phyloP scores from a whole-genome alignment of 2,113 vertebrate genomes.

The Poicephalus gulielmi region DNA sequence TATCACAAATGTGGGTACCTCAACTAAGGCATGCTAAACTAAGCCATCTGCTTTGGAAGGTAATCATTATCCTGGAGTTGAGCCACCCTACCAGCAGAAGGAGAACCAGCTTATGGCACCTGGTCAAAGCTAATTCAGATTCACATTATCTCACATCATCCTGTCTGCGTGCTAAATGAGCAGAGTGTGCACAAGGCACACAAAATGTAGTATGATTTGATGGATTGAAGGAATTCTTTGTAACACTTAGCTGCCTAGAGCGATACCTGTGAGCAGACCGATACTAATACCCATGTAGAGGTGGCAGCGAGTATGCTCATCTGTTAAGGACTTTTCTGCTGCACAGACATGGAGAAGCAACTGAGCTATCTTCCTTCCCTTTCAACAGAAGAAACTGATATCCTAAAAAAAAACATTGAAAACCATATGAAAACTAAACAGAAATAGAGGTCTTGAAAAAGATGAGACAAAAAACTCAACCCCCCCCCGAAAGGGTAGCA shows the following conservation, averaged over 20 bases:
- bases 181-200: background rate
- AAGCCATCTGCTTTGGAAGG: background rate
- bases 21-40: background rate
- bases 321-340: conserved; percentile 52
- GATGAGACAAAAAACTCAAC: background rate
- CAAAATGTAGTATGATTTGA: accelerated
- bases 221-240: background rate
- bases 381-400: conserved; percentile 60
- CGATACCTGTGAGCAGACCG: conserved; percentile 47
- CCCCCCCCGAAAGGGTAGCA: background rate
- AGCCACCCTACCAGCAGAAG: background rate
- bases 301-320: conserved; percentile 34
- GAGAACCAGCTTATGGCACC: background rate
- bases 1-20: background rate
- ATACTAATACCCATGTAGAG: conserved; percentile 49
- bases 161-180: background rate
- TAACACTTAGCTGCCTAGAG: background rate
- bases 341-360: conserved; percentile 59
- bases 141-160: background rate
- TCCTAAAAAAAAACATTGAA: conserved; percentile 65
- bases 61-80: background rate
- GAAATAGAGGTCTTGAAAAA: conserved; percentile 28
- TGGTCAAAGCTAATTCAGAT: background rate
- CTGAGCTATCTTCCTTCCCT: conserved; percentile 65
- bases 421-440: conserved; percentile 54